A percentile compares a stretch with the other conserved stretches of the same genome.
phyloP scores from a whole-genome alignment of 2,113 vertebrate genomes.

The Megalops atlanticus region DNA sequence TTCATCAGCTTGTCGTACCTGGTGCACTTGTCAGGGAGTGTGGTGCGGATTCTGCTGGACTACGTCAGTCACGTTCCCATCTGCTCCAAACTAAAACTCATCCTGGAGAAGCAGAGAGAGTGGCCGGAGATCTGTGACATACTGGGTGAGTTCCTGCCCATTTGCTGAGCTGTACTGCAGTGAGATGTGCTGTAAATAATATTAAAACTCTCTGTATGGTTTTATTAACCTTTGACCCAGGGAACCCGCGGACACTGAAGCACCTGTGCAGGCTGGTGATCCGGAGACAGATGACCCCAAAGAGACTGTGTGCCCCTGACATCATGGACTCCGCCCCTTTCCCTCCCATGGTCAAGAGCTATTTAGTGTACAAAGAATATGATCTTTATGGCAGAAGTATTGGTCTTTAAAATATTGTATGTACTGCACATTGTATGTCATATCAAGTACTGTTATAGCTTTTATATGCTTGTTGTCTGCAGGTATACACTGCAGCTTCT shows the following conservation, averaged over 20 bases:
- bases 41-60: slow-evolving; percentile 77
- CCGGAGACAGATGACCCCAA: slow-evolving; percentile 71
- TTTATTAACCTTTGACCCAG: too few species aligned
- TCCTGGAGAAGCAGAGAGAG: slow-evolving; percentile 74
- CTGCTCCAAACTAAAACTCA: slow-evolving; percentile 75
- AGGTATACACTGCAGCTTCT: too few species aligned
- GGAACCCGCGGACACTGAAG: slow-evolving; percentile 78
- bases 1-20: slow-evolving; percentile 80
- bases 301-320: slow-evolving; percentile 64
- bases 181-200: neutral
- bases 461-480: too few species aligned
- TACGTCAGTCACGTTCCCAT: slow-evolving; percentile 78
- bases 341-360: slow-evolving; percentile 73
- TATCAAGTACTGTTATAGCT: too few species aligned
- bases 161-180: neutral
- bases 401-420: too few species aligned
- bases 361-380: slow-evolving; percentile 79
- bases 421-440: too few species aligned
- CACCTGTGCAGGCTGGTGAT: slow-evolving; percentile 83
- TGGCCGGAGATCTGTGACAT: slow-evolving; percentile 77
- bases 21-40: slow-evolving; percentile 71
- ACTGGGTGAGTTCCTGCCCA: slow-evolving; percentile 60
- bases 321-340: slow-evolving; percentile 68
- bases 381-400: slow-evolving; percentile 62
- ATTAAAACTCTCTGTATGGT: neutral